Percentiles rank a stretch among this genome's conserved stretches.
phyloP scores from a whole-genome alignment of 2,797 vertebrate genomes.

The Siniperca obscura region DNA sequence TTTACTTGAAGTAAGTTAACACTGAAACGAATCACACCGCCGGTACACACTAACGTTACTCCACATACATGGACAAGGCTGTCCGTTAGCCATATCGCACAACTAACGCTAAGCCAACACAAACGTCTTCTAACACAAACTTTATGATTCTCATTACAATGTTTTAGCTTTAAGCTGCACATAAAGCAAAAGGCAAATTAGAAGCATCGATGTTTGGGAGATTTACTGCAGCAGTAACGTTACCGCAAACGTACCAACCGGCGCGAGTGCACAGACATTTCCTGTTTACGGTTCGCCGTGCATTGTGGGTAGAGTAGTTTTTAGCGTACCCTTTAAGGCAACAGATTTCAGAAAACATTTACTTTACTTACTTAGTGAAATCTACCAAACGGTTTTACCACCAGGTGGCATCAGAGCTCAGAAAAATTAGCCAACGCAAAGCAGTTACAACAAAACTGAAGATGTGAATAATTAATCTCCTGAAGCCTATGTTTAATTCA shows the following conservation, averaged over 20 bases:
- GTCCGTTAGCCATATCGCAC: background rate
- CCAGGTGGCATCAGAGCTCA: constrained; percentile 65
- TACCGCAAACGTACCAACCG: background rate
- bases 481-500: constrained; percentile 47
- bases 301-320: constrained; percentile 78
- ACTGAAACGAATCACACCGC: background rate
- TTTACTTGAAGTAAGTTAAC: background rate
- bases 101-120: background rate
- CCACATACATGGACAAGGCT: background rate
- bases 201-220: background rate
- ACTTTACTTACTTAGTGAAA: background rate
- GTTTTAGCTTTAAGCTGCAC: background rate
- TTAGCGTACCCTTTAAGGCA: rapidly evolving
- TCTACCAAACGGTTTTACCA: constrained; percentile 18
- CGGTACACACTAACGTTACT: too few relatives aligned
- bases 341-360: background rate
- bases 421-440: background rate
- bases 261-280: constrained; percentile 37
- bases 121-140: background rate
- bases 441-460: constrained; percentile 5
- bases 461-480: constrained; percentile 39
- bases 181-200: background rate
- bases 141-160: rapidly evolving
- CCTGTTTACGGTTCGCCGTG: constrained; percentile 69
- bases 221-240: background rate